These are phyloP conservation scores for Rhagoletis zephyria DNA, from an alignment of 1,140 invertebrate genomes.

Conservation along the genomic window DNA sequence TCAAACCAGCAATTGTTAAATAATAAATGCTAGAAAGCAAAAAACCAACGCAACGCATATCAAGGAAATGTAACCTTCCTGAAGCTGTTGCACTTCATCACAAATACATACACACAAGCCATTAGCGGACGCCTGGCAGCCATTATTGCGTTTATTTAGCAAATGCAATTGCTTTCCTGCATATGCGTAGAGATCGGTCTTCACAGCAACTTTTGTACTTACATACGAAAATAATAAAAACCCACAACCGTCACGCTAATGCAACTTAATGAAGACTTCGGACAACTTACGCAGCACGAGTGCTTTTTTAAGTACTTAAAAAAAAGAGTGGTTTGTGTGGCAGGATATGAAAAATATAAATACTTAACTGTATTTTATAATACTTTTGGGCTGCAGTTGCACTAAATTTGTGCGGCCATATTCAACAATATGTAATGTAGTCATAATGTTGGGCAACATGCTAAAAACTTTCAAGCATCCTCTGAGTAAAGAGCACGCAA, in stretches of 20 bases:
- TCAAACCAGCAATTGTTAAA: constrained; percentile 19
- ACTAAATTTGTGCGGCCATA: not conserved
- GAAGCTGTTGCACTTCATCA: constrained; percentile 41
- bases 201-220: not conserved
- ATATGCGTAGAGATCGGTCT: not conserved
- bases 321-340: not conserved
- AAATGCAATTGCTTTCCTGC: constrained; percentile 23
- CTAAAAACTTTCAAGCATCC: constrained; percentile 45
- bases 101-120: not conserved
- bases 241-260: not conserved
- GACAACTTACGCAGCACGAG: not conserved
- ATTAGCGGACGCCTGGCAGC: not conserved
- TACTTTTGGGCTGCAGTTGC: not conserved
- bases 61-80: constrained; percentile 56
- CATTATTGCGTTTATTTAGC: constrained; percentile 29
- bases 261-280: constrained; percentile 28
- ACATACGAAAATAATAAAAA: not conserved
- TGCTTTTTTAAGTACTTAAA: not conserved
- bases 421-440: not conserved
- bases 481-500: not conserved
- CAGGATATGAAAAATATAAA: constrained; percentile 47
- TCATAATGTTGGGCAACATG: not conserved
- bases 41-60: constrained; percentile 8
- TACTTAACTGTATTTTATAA: not conserved
- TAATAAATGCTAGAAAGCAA: constrained; percentile 25